Evolutionary conservation across 2,888 invertebrate genomes (phyloP).

Genomic region (Willowsia nigromaculata): DNA sequence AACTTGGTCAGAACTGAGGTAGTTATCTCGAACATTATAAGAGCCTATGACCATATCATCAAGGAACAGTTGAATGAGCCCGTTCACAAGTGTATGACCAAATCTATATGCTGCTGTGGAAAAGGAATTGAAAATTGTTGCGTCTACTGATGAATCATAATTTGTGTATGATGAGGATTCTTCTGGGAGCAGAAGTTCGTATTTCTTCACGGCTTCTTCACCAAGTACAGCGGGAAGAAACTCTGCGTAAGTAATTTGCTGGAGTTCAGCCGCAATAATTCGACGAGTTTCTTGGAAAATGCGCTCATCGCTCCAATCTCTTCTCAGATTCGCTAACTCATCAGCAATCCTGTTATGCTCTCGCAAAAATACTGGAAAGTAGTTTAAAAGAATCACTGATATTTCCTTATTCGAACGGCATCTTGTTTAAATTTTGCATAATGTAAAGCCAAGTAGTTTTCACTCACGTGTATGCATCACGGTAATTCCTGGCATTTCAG

Average conservation of each 20-base stretch:
- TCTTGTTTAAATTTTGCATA: neutral
- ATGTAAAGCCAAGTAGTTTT: neutral
- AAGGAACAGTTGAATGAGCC: conserved; percentile 65
- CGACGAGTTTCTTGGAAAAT: conserved; percentile 70
- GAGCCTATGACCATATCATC: conserved; percentile 43
- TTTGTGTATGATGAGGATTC: neutral
- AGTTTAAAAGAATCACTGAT: neutral
- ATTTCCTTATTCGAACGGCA: neutral
- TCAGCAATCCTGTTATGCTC: conserved; percentile 76
- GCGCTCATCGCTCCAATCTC: conserved; percentile 53
- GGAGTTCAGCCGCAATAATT: conserved; percentile 75
- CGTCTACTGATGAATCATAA: conserved; percentile 70
- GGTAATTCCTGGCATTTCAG: conserved; percentile 75
- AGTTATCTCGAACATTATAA: conserved; percentile 76
- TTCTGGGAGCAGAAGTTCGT: conserved; percentile 25
- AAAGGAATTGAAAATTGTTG: conserved; percentile 76
- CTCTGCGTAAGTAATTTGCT: conserved; percentile 76
- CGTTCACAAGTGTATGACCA: conserved; percentile 76
- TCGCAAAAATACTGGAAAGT: conserved; percentile 69
- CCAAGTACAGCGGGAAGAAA: conserved; percentile 77
- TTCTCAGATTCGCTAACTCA: neutral
- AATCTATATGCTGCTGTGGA: conserved; percentile 78
- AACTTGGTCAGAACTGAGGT: conserved; percentile 72
- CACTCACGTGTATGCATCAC: conserved; percentile 73
- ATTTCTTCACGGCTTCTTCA: conserved; percentile 56